Base-by-base conservation (phyloP, 2,797 vertebrate genomes). In the Tiaroga cobitis region DNA sequence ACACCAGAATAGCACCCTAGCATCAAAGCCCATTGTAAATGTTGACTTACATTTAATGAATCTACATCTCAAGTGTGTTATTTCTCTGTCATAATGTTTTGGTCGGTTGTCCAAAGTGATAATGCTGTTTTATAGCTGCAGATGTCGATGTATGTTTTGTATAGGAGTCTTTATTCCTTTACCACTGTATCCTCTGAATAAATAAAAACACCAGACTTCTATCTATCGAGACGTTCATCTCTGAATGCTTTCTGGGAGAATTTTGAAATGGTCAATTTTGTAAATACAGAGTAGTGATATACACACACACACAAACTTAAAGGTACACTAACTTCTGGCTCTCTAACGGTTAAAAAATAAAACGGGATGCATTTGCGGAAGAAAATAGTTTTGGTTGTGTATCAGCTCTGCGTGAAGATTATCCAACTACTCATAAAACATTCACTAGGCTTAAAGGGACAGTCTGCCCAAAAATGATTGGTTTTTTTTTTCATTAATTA, bases 141-240 rank as follows among this genome's bases (percentile, higher is more conserved):
- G 56, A 85, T 49, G 51, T 86, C 87, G 21, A 84, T 76, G 87
- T 85, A 63, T 89, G 82, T 83, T 92, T 88, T 91, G 89, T 91
- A 90, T 91, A 90, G 89, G 87, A 92, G 79, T 70, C 89, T 92
- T 91, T 87, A 78, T 87, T 85, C 81, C 89, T 92, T 93, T 92
- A 88, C 92, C 90, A 81, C 63, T 77, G 78, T 84, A 89, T 91
- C 88, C 85, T 89, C 89, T 88, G 82, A 85, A 91, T 67, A 78
- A 84, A 79, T 46, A 85, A 91, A 92, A 91, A 92, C 90, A 91
- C 76, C 16, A 68, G 29, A 65, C 51, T 65, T 82, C 67, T 26
- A 76, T 59, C 32, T 59, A n/a, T 72, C 4, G 29, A 49, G 13
- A 63, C 3, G n/a, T n/a, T 19, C 0, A 41, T 72, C 3, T n/a